Percentiles rank a stretch among this genome's conserved stretches.
Evolutionary conservation across 2,113 vertebrate species (phyloP).

Genomic region (Platysteira castanea): DNA sequence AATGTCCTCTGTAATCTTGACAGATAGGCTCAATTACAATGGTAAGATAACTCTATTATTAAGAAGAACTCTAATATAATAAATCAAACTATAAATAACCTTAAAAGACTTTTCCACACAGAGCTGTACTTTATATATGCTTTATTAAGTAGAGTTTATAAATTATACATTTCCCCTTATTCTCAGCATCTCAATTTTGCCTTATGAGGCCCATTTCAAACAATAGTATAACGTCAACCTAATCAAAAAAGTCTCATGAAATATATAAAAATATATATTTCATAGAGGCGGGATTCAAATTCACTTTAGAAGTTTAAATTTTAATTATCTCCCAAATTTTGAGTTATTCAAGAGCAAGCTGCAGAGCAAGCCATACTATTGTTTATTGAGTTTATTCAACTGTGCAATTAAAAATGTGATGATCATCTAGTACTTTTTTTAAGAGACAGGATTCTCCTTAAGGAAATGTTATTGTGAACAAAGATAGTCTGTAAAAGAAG

Average conservation of each 20-base stretch:
- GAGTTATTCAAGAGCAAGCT: background rate
- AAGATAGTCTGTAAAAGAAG: background rate
- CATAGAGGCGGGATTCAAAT: background rate
- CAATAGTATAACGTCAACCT: constrained; percentile 50
- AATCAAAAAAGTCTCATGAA: constrained; percentile 44
- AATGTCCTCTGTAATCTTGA: constrained; percentile 54
- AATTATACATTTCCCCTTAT: constrained; percentile 62
- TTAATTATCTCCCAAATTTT: background rate
- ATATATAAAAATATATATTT: constrained; percentile 30
- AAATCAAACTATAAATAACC: constrained; percentile 73
- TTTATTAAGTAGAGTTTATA: constrained; percentile 70
- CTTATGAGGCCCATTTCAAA: constrained; percentile 49
- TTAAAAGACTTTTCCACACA: constrained; percentile 55
- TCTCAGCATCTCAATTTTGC: constrained; percentile 36
- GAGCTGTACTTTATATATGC: constrained; percentile 52
- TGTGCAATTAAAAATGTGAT: background rate
- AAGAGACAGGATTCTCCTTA: background rate
- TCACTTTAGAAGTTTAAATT: constrained; percentile 9
- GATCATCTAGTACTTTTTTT: background rate
- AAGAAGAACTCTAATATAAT: constrained; percentile 67
- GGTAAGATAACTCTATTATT: constrained; percentile 73
- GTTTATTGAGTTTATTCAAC: background rate
- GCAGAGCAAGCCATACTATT: background rate
- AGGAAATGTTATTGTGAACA: background rate
- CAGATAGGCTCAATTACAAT: constrained; percentile 64